phyloP scores from a whole-genome alignment of 2,797 vertebrate species.

The Pygocentrus nattereri region DNA sequence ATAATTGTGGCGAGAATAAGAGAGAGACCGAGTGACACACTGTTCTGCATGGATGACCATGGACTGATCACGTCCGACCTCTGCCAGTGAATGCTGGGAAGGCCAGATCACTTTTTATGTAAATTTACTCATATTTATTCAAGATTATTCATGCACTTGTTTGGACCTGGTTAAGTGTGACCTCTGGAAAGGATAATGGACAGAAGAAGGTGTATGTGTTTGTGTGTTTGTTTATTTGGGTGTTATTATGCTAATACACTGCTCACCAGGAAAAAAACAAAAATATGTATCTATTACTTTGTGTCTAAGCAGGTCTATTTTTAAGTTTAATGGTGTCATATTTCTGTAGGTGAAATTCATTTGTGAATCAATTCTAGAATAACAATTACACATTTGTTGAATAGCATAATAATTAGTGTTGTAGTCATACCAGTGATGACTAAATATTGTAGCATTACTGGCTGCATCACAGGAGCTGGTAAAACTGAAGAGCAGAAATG shows the following conservation, averaged over 20 bases:
- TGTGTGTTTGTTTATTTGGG: constrained; percentile 16
- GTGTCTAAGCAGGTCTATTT: background rate
- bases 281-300: background rate
- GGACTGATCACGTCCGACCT: constrained; percentile 57
- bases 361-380: background rate
- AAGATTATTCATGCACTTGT: constrained; percentile 72
- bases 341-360: background rate
- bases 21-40: constrained; percentile 11
- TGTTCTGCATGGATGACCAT: constrained; percentile 38
- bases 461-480: too few species aligned
- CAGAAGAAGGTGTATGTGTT: constrained; percentile 20
- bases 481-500: too few species aligned
- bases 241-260: background rate
- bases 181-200: constrained; percentile 62
- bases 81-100: constrained; percentile 59
- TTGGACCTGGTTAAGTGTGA: constrained; percentile 69
- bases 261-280: background rate
- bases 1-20: constrained; percentile 5
- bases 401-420: background rate
- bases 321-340: background rate
- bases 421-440: too few species aligned
- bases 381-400: background rate
- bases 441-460: too few species aligned
- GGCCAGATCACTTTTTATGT: constrained; percentile 70
- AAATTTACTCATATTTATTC: constrained; percentile 77